Percentiles rank a stretch among this genome's conserved stretches.
Conservation (phyloP, 2,797 vertebrate genomes). For the Pseudomugil tenellus region DNA sequence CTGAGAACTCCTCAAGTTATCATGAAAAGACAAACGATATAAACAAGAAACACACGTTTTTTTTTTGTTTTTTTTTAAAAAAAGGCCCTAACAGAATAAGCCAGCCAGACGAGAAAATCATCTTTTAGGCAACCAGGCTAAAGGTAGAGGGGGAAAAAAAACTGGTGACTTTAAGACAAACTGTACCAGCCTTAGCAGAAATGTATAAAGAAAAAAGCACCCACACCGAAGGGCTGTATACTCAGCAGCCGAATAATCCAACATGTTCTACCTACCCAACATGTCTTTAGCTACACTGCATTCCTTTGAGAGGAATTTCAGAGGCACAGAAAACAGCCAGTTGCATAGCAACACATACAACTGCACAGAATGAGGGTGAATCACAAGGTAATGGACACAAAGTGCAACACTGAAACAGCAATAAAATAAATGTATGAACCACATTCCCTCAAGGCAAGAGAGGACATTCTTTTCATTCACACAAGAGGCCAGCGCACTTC, state of each 20-base stretch:
- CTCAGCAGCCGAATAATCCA: constrained; percentile 18
- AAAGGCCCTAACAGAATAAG: constrained; percentile 13
- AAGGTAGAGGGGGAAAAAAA: constrained; percentile 19
- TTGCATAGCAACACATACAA: constrained; percentile 78
- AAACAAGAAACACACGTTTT: background rate
- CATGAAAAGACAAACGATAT: background rate
- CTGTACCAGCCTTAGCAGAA: background rate
- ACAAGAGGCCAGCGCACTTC: constrained; percentile 71
- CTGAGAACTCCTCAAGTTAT: background rate
- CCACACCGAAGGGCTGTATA: constrained; percentile 10
- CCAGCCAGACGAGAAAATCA: constrained; percentile 30
- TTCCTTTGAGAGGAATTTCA: constrained; percentile 63
- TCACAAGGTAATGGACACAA: constrained; percentile 55
- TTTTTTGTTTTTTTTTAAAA: no score
- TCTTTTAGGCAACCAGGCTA: constrained; percentile 35
- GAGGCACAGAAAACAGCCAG: constrained; percentile 65
- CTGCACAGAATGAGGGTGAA: constrained; percentile 64
- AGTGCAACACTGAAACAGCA: constrained; percentile 52
- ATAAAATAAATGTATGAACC: constrained; percentile 43
- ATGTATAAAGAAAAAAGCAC: background rate
- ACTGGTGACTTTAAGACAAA: constrained; percentile 16
- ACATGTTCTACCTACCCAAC: constrained; percentile 34
- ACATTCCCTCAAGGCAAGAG: constrained; percentile 66
- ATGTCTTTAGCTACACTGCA: constrained; percentile 61
- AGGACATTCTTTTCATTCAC: constrained; percentile 74